Evolutionary conservation across 2,888 invertebrate genomes (phyloP).

Genomic region (Lycia hirtaria): DNA sequence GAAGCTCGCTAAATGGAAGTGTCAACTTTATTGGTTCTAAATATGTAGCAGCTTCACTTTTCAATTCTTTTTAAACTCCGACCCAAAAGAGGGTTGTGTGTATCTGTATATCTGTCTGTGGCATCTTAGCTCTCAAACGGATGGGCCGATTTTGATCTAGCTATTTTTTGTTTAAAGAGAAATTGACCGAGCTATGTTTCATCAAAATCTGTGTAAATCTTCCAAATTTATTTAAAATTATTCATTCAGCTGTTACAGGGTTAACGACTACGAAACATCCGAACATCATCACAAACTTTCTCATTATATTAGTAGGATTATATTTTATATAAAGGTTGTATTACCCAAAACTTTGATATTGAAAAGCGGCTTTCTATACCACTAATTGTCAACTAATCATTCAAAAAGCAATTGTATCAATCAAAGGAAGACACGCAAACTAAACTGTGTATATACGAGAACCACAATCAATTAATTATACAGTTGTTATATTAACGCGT

Average conservation of each 20-base stretch:
- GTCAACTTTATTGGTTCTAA: constrained; percentile 4
- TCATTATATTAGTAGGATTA: too few species aligned
- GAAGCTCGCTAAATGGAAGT: constrained; percentile 10
- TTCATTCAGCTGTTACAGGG: too few species aligned
- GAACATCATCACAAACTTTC: too few species aligned
- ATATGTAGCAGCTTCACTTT: neutral
- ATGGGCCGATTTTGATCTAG: too few species aligned
- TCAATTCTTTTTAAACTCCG: neutral
- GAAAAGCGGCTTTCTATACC: neutral
- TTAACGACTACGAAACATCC: too few species aligned
- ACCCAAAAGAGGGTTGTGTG: too few species aligned
- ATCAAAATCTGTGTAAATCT: too few species aligned
- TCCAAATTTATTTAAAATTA: too few species aligned
- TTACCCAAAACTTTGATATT: neutral
- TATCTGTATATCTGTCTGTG: too few species aligned
- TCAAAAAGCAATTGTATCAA: constrained; percentile 16
- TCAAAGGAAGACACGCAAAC: constrained; percentile 19
- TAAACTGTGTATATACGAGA: constrained; percentile 16
- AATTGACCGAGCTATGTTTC: too few species aligned
- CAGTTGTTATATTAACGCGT: constrained; percentile 16
- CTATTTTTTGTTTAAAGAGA: too few species aligned
- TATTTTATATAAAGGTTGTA: neutral
- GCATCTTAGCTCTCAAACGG: too few species aligned
- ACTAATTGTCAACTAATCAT: constrained; percentile 12
- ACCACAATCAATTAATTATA: constrained; percentile 24